Evolutionary conservation across 2,888 invertebrate genomes (phyloP), one percentile per base, ranked within the genome.

Genomic region (Lasioglossum leucozonium): DNA sequence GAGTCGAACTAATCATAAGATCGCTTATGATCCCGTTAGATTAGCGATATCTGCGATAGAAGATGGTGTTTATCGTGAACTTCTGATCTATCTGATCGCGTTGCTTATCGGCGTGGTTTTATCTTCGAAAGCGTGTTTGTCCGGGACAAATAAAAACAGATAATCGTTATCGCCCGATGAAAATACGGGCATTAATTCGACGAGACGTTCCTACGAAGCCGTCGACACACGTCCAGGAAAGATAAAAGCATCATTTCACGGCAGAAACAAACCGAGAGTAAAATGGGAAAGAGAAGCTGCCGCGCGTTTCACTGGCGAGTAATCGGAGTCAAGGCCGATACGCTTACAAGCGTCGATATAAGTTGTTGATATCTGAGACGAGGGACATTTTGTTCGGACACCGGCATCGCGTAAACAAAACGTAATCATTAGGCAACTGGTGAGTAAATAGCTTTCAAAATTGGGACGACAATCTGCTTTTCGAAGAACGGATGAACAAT

Each of bases 311-410:
- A 16, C 37, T 72, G 75, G 72, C 62, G 72, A 34, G 40, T 26
- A 80, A 82, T 84, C 82, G 65, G 58, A 67, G 51, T 72, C 75
- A 83, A 86, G 84, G 77, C 44, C 75, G 62, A 26, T 55, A 75
- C 58, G 40, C 62, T 72, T 69, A 62, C 72, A 81, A 84, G 72
- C 79, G 75, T 73, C 44, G 84, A 86, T 87, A 86, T 87, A 78
- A 86, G 77, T 73, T n/a, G 37, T 55, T 77, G 79, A 81, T 81
- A 85, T 73, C 30, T 80, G 34, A 67, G 40, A 77, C 62, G 78
- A 78, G 44, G 40, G 40, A 55, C 55, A 72, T 79, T 74, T 58
- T 51, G 34, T 37, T 65, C 72, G 16, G 22, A 16, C 18, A 11
- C 13, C 2, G 4, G 5, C n/a, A 42, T 40, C 71, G 55, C 47